Base-by-base conservation (phyloP, 2,888 invertebrate genomes). In the Perithous albicinctus region DNA sequence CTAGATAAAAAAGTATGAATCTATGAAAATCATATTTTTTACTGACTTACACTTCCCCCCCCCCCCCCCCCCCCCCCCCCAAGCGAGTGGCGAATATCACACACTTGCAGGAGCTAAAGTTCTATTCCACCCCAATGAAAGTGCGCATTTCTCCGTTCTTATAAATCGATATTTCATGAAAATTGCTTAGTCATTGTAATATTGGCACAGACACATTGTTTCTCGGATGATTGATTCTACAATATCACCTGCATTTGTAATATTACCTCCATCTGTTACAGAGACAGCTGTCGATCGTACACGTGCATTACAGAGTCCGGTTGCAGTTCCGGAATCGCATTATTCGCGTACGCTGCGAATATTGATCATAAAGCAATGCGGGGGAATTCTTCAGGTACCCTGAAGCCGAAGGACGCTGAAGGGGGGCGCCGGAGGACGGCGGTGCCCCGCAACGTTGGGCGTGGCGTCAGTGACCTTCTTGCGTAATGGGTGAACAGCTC, bases 391-490 rank as follows among this genome's bases (percentile, higher is more conserved):
- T 32, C 15, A 12, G 41, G 46, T 64, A 38, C 64, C 82, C 70
- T 59, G 48, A 74, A 78, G 81, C 46, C 63, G 82, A 82, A 82
- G 82, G 82, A 82, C 78, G 70, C 66, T 18, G 20, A 15, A n/a
- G 29, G 43, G 23, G 32, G 43, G 43, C 23, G 29, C 29, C 1
- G 5, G 15, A 2, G 66, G 56, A 43, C 80, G 66, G 70, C 73
- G 66, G 83, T 61, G 79, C 85, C 78, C 77, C 76, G 69, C 32
- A 83, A 83, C 84, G 85, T 87, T 88, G 88, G 91, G 91, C 90
- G 91, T 91, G 90, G 87, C 91, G 83, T 80, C 88, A 85, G 86
- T 89, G 90, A 91, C 90, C 90, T 91, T 91, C 91, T 91, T 91
- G 89, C 89, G 91, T 91, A 92, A 92, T 90, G 89, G 86, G 85